Evolutionary conservation across 2,888 invertebrate species (phyloP).

Genomic region (Eupithecia pulchellata): DNA sequence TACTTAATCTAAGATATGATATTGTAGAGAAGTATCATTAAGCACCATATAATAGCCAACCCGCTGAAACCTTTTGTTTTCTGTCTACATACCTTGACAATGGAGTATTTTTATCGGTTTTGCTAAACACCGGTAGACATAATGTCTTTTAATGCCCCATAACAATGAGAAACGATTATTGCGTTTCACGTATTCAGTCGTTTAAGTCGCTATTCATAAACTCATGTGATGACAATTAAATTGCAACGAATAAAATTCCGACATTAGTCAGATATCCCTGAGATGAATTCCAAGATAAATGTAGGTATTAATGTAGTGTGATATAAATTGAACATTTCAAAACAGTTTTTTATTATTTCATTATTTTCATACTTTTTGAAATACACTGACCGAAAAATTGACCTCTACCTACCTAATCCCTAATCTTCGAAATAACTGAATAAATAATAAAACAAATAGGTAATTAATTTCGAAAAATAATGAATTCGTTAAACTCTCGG

Average conservation of each 20-base stretch:
- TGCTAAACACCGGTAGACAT: conserved; percentile 64
- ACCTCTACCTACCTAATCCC: too few relatives aligned
- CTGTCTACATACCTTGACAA: conserved; percentile 33
- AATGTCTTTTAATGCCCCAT: conserved; percentile 67
- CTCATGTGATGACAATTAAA: conserved; percentile 50
- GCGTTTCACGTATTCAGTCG: conserved; percentile 54
- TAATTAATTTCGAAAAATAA: too few relatives aligned
- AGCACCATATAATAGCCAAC: not conserved
- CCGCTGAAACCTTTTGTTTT: conserved; percentile 15
- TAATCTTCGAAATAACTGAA: too few relatives aligned
- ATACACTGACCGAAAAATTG: too few relatives aligned
- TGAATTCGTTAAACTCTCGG: too few relatives aligned
- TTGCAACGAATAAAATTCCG: conserved; percentile 37
- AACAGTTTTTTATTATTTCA: too few relatives aligned
- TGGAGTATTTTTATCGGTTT: conserved; percentile 53
- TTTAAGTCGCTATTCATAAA: conserved; percentile 55
- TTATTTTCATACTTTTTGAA: too few relatives aligned
- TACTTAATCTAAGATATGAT: too few relatives aligned
- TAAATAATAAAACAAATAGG: too few relatives aligned
- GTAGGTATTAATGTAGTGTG: too few relatives aligned
- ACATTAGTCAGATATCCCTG: not conserved
- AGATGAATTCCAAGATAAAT: not conserved
- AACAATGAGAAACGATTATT: conserved; percentile 71
- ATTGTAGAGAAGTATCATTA: not conserved
- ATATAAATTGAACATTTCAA: too few relatives aligned